These are phyloP conservation scores for Anguilla megastoma DNA, from an alignment of 2,797 vertebrate species.

Conservation along the genomic window DNA sequence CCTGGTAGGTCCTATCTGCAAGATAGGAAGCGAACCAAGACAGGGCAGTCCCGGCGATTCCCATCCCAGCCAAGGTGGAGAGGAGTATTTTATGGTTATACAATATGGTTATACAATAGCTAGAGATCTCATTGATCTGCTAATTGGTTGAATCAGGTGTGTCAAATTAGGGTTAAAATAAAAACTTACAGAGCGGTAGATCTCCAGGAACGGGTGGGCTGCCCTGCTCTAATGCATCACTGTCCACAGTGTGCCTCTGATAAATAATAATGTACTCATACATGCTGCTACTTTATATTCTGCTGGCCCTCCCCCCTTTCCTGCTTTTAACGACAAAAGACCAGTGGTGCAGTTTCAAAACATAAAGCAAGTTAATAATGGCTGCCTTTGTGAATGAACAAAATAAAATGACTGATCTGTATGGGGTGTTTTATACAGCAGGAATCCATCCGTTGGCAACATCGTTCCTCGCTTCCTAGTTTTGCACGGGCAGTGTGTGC, in stretches of 20 bases:
- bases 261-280: background rate
- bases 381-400: background rate
- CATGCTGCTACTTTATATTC: background rate
- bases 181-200: too few species aligned
- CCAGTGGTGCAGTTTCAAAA: background rate
- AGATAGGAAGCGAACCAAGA: too few species aligned
- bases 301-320: background rate
- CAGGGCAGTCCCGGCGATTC: too few species aligned
- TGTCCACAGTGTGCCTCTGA: background rate
- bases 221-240: constrained; percentile 1
- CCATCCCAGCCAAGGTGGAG: too few species aligned
- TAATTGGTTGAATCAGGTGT: too few species aligned
- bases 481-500: background rate
- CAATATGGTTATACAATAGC: too few species aligned
- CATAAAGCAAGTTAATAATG: background rate
- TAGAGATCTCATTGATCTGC: too few species aligned
- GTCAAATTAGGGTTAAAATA: too few species aligned
- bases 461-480: background rate
- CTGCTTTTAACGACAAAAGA: background rate
- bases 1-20: too few species aligned
- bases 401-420: background rate
- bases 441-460: background rate
- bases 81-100: too few species aligned
- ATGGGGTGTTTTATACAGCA: background rate
- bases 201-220: too few species aligned